Conservation (phyloP, 2,113 vertebrate genomes). For the Symphodus melops region DNA sequence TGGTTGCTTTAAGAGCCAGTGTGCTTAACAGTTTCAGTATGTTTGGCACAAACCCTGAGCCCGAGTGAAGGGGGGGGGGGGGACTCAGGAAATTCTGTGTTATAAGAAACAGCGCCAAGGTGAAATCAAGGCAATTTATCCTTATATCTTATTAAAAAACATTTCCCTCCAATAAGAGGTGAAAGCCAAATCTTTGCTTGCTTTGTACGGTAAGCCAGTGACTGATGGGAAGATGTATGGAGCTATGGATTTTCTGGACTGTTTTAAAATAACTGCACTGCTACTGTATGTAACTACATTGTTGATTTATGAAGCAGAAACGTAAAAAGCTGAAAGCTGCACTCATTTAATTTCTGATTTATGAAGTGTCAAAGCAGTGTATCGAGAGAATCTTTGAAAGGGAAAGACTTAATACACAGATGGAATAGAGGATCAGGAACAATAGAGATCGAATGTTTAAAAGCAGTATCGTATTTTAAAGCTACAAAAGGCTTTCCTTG, state of each 20-base stretch:
- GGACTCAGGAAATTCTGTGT: conserved; percentile 76
- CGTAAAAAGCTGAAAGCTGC: conserved; percentile 25
- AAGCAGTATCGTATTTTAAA: conserved; percentile 43
- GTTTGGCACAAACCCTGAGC: conserved; percentile 86
- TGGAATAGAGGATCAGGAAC: conserved; percentile 17
- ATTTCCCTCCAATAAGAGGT: conserved; percentile 40
- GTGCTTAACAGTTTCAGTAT: conserved; percentile 91
- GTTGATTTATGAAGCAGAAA: conserved; percentile 19
- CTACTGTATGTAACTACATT: conserved; percentile 31
- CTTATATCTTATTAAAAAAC: conserved; percentile 68
- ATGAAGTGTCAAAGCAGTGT: conserved; percentile 30
- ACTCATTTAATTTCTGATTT: conserved; percentile 13
- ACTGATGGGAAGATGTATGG: background rate
- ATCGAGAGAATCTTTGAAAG: conserved; percentile 5
- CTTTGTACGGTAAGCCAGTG: conserved; percentile 42
- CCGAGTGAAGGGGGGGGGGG: conserved; percentile 48
- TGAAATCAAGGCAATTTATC: conserved; percentile 74
- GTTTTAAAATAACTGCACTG: conserved; percentile 30
- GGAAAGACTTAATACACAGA: conserved; percentile 36
- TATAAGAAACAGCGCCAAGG: conserved; percentile 73
- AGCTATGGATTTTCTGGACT: conserved; percentile 43
- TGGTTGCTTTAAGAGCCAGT: conserved; percentile 89
- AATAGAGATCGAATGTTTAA: background rate
- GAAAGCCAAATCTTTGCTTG: conserved; percentile 46
- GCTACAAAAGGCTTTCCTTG: conserved; percentile 26